phyloP scores from a whole-genome alignment of 2,113 vertebrate genomes.

The Chascanopsetta lugubris region DNA sequence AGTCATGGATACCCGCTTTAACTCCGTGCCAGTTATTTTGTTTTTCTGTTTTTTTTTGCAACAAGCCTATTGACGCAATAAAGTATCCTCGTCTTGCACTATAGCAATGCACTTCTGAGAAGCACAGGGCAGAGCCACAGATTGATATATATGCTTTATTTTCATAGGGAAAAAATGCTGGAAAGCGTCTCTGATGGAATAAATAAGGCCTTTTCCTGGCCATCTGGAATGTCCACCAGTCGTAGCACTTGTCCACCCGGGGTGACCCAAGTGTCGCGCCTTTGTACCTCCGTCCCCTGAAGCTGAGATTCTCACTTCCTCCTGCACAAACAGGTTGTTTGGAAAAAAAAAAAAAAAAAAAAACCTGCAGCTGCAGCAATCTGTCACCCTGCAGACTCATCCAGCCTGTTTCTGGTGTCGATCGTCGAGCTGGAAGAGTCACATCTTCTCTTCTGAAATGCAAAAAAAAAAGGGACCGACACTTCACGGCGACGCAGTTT shows the following conservation, averaged over 20 bases:
- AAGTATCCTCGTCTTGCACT: conserved; percentile 8
- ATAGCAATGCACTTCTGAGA: conserved; percentile 20
- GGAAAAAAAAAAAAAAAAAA: conserved; percentile 26
- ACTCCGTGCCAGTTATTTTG: too few species aligned
- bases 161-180: conserved; percentile 17
- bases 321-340: conserved; percentile 31
- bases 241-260: background rate
- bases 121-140: conserved; percentile 14
- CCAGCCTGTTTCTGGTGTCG: conserved; percentile 51
- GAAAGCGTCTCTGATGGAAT: background rate
- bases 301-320: conserved; percentile 20
- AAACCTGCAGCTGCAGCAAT: too few species aligned
- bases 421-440: conserved; percentile 48
- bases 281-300: too few species aligned
- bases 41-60: too few species aligned
- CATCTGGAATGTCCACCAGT: background rate
- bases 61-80: background rate
- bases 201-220: background rate
- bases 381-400: conserved; percentile 40
- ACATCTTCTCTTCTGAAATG: conserved; percentile 35
- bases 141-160: conserved; percentile 35
- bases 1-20: background rate
- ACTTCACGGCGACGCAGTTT: conserved; percentile 1
- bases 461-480: background rate
- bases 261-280: background rate